Evolutionary conservation across 1,140 invertebrate genomes (phyloP), one percentile per base, ranked within the genome.

Genomic region (Drosophila ambigua): DNA sequence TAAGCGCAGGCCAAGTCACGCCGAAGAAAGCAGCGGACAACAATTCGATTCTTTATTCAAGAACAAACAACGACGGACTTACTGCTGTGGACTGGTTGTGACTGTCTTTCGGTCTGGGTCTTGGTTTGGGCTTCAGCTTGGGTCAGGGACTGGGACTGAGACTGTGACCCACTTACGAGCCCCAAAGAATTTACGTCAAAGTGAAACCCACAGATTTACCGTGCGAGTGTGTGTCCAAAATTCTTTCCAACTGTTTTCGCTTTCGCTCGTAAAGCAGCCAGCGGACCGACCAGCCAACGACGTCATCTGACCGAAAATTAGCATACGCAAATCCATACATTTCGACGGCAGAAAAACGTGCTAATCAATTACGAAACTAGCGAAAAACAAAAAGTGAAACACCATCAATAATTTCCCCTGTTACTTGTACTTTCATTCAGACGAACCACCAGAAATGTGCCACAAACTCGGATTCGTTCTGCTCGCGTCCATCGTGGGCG

Each of bases 351-450:
- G 41, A 31, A 41, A 48, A 54, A 83, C 85, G 77, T 90, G 87
- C 69, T 90, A 90, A 90, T 82, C 54, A 90, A 79, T 85, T 87
- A 88, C 69, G 76, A 88, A 83, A 88, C 76, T 75, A 50, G 49
- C 41, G 23, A 61, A 74, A 65, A 81, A 64, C 46, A 62, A 73
- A 75, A 82, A 87, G 81, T 87, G 82, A 85, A 82, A 82, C 74
- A 85, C 72, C 28, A 49, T 49, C 46, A 28, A 69, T 57, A 72
- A 43, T 73, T 66, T 66, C 48, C 16, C 35, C 62, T 55, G 54
- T 41, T 49, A 90, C 87, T 90, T 90, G 77, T 90, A 87, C 87
- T 90, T 90, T 90, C 78, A 73, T 72, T 51, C 65, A 74, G 55
- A 64, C 44, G 44, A 45, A 57, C 75, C 66, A 48, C 24, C 16